Conservation (phyloP, 2,888 invertebrate species). For the Leptogaster cylindrica region DNA sequence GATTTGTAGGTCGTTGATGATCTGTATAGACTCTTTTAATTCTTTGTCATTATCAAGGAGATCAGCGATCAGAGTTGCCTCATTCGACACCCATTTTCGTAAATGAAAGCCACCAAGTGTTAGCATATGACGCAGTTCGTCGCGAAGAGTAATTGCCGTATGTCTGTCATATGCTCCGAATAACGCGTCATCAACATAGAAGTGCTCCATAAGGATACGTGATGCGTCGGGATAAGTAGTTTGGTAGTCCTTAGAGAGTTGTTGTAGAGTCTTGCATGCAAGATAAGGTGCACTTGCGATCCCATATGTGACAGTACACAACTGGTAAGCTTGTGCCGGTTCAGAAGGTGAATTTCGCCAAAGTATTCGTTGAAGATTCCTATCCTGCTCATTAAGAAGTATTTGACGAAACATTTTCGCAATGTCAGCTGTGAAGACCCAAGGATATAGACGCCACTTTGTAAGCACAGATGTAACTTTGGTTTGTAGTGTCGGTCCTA, state of each 20-base stretch:
- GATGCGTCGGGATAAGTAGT: no score
- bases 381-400: background rate
- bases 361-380: conserved; percentile 17
- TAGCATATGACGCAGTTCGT: no score
- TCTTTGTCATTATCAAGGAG: conserved; percentile 1
- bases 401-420: conserved; percentile 39
- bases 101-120: no score
- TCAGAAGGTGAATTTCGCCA: conserved; percentile 4
- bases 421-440: conserved; percentile 3
- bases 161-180: no score
- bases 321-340: background rate
- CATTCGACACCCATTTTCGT: conserved; percentile 19
- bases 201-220: no score
- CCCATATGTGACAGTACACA: conserved; percentile 31
- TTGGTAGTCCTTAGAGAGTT: no score
- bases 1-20: background rate
- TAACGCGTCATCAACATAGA: no score
- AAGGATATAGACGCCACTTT: background rate
- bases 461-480: background rate
- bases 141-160: no score
- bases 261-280: conserved; percentile 16
- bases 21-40: background rate
- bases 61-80: background rate
- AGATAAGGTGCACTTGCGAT: conserved; percentile 29
- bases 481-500: no score